Conservation (phyloP, 2,113 vertebrate species). For the Hepsetus odoe region DNA sequence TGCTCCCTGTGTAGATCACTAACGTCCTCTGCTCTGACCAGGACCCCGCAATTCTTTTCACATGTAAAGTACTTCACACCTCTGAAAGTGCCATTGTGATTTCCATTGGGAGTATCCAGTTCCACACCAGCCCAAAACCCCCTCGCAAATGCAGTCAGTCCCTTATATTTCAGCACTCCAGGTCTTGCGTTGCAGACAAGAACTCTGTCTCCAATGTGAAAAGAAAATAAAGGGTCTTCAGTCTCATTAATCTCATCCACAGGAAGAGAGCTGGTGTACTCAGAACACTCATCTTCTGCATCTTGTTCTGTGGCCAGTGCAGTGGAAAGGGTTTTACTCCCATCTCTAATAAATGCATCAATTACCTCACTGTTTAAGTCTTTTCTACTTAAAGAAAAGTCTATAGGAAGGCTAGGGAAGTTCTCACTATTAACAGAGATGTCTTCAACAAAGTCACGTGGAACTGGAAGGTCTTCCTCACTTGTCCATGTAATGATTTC, state of each 20-base stretch:
- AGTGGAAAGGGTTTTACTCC: neutral
- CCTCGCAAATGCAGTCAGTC: constrained; percentile 39
- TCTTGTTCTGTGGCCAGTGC: constrained; percentile 4
- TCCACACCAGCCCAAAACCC: constrained; percentile 66
- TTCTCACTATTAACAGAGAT: constrained; percentile 56
- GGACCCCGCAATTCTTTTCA: constrained; percentile 59
- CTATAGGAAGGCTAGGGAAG: constrained; percentile 61
- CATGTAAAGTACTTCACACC: constrained; percentile 64
- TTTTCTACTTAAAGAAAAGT: constrained; percentile 23
- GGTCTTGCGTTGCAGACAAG: constrained; percentile 62
- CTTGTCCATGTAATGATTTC: constrained; percentile 59
- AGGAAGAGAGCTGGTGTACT: constrained; percentile 33
- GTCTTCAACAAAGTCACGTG: constrained; percentile 64
- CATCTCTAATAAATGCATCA: constrained; percentile 11
- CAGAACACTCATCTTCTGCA: constrained; percentile 38
- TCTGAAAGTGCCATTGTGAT: constrained; percentile 54
- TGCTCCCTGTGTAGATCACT: constrained; percentile 47
- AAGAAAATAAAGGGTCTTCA: constrained; percentile 50
- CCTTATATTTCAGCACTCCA: constrained; percentile 62
- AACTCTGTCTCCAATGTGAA: constrained; percentile 59
- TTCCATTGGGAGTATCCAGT: constrained; percentile 61
- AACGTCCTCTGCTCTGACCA: constrained; percentile 67
- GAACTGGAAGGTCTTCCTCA: constrained; percentile 68
- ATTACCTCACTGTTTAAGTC: constrained; percentile 5
- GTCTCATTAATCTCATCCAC: constrained; percentile 41